Percentiles rank a stretch among this genome's conserved stretches.
Evolutionary conservation across 2,888 invertebrate species (phyloP).

Genomic region (Euspilapteryx auroguttella): DNA sequence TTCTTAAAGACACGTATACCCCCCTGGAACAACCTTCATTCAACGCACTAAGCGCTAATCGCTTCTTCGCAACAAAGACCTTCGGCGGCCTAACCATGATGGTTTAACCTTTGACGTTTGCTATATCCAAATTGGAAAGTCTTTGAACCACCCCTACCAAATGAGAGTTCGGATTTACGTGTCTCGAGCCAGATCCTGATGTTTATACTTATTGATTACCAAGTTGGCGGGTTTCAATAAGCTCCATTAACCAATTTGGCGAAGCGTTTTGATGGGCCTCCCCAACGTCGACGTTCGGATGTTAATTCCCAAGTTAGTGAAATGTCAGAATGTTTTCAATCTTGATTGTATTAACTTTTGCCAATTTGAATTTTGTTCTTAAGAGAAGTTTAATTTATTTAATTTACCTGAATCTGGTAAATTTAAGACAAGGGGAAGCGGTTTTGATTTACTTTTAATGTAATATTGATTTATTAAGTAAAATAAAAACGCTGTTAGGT

Average conservation of each 20-base stretch:
- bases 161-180: conserved; percentile 29
- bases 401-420: too few relatives aligned
- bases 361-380: too few relatives aligned
- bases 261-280: conserved; percentile 24
- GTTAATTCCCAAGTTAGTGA: too few relatives aligned
- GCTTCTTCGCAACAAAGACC: conserved; percentile 10
- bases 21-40: background rate
- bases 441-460: too few relatives aligned
- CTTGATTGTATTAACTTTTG: too few relatives aligned
- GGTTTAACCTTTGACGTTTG: conserved; percentile 20
- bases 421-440: too few relatives aligned
- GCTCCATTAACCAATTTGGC: conserved; percentile 52
- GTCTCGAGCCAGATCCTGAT: conserved; percentile 36
- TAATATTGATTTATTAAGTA: too few relatives aligned
- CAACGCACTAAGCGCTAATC: conserved; percentile 27
- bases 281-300: too few relatives aligned
- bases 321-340: too few relatives aligned
- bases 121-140: conserved; percentile 30
- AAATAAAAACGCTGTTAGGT: too few relatives aligned
- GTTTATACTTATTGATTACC: conserved; percentile 54
- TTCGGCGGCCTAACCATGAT: conserved; percentile 4
- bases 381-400: too few relatives aligned
- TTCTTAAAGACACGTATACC: conserved; percentile 42
- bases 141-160: conserved; percentile 42
- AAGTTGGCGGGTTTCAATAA: conserved; percentile 38